These are phyloP conservation scores for Boloria euphrosyne DNA, from an alignment of 2,888 invertebrate species.

Conservation along the genomic window DNA sequence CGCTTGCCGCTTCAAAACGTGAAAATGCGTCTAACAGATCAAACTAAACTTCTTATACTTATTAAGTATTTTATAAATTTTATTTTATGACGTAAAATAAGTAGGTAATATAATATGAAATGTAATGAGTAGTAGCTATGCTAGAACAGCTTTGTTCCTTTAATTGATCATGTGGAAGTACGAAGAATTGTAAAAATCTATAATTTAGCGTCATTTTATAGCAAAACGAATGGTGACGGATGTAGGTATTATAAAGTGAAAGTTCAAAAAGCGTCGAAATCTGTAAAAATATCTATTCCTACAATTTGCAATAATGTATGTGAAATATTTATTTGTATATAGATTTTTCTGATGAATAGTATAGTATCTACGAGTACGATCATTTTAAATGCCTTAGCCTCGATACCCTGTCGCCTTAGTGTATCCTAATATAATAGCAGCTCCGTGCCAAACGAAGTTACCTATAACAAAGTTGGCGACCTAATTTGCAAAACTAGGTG, in stretches of 20 bases:
- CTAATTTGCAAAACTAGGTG: conserved; percentile 39
- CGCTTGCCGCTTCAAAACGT: conserved; percentile 42
- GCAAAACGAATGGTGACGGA: too few species aligned
- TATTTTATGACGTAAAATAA: not conserved
- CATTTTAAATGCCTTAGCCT: not conserved
- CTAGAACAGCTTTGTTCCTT: too few species aligned
- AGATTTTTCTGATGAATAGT: too few species aligned
- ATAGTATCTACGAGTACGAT: not conserved
- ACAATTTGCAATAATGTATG: too few species aligned
- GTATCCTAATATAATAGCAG: conserved; percentile 5
- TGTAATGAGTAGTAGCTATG: too few species aligned
- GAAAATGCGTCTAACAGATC: conserved; percentile 20
- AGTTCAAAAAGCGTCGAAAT: too few species aligned
- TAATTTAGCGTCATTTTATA: too few species aligned
- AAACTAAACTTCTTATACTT: not conserved
- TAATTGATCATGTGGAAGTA: too few species aligned
- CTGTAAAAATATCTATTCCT: too few species aligned
- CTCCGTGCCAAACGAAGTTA: conserved; percentile 9
- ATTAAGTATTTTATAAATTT: not conserved
- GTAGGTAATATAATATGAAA: too few species aligned
- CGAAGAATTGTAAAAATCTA: too few species aligned
- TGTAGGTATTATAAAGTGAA: too few species aligned
- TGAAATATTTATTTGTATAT: not conserved
- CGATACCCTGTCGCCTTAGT: not conserved
- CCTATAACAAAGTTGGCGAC: conserved; percentile 27